These are phyloP conservation scores for Actenoides lindsayi DNA, from an alignment of 2,113 vertebrate genomes.

Conservation along the genomic window DNA sequence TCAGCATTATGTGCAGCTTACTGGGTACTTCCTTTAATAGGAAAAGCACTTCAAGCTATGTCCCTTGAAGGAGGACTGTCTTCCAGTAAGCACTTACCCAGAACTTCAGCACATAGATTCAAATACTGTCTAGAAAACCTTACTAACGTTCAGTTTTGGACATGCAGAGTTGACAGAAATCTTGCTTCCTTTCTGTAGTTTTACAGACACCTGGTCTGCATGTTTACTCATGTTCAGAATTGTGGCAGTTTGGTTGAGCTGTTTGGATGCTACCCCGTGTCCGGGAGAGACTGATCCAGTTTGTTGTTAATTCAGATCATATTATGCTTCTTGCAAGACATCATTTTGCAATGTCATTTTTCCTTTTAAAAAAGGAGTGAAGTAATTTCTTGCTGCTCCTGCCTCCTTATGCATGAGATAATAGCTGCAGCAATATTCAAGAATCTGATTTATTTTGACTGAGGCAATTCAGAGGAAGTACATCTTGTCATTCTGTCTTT, in stretches of 20 bases:
- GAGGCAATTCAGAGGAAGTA: neutral
- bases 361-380: neutral
- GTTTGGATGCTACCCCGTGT: neutral
- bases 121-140: neutral
- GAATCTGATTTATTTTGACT: neutral
- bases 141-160: neutral
- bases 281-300: neutral
- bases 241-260: neutral
- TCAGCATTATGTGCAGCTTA: neutral
- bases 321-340: neutral
- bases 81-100: neutral
- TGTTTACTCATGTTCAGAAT: neutral
- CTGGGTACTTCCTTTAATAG: neutral
- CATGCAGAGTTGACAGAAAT: neutral
- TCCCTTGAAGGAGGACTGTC: neutral
- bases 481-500: neutral
- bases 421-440: neutral
- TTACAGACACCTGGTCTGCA: neutral
- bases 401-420: neutral
- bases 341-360: neutral
- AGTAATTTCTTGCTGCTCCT: neutral
- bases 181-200: neutral
- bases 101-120: neutral
- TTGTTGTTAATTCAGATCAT: neutral
- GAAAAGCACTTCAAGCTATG: neutral